These are phyloP conservation scores for Aricia artaxerxes DNA, from an alignment of 2,888 invertebrate genomes.

Conservation along the genomic window DNA sequence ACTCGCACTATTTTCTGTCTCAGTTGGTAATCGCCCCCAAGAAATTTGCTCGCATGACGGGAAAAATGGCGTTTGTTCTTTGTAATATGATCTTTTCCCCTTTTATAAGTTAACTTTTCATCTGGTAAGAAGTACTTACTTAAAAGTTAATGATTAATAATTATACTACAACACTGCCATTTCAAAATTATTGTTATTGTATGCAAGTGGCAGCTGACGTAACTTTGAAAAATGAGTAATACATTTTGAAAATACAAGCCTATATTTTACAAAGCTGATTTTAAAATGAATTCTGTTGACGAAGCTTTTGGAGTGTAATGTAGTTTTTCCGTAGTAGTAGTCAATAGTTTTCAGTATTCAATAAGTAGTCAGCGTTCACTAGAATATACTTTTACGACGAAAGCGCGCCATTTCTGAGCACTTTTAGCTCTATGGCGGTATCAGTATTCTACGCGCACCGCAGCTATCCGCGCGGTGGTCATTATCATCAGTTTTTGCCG, in stretches of 20 bases:
- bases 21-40: neutral
- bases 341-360: no score
- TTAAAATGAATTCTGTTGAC: no score
- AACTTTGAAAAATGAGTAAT: no score
- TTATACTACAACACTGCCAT: neutral
- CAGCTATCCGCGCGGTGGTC: constrained; percentile 72
- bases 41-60: neutral
- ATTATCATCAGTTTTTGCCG: constrained; percentile 78
- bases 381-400: no score
- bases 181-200: neutral
- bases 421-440: constrained; percentile 48
- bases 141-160: no score
- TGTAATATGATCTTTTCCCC: neutral
- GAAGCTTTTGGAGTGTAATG: no score
- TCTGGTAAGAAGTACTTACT: no score
- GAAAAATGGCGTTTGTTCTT: neutral
- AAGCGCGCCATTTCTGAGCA: neutral
- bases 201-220: no score
- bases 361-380: no score
- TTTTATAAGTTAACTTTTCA: neutral
- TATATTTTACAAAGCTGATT: no score
- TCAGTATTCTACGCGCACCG: constrained; percentile 70
- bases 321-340: no score
- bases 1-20: neutral
- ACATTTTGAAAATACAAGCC: no score